phyloP scores from a whole-genome alignment of 1,140 invertebrate genomes.

The Anthonomus grandis region DNA sequence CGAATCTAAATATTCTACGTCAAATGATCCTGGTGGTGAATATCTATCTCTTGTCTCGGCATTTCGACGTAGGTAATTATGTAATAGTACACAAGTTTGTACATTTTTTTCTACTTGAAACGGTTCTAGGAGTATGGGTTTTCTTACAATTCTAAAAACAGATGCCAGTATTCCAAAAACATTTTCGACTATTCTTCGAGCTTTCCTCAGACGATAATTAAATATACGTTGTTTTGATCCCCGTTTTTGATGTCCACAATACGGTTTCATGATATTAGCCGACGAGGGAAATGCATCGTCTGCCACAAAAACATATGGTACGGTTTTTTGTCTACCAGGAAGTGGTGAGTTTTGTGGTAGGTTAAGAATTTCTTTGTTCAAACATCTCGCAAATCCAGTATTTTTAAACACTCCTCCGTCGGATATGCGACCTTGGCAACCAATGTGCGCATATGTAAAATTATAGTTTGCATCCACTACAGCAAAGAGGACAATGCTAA shows the following conservation, averaged over 20 bases:
- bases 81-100: no score
- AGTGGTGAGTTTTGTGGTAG: constrained; percentile 20
- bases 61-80: no score
- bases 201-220: constrained; percentile 14
- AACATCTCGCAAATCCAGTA: constrained; percentile 27
- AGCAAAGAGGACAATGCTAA: constrained; percentile 54
- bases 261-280: constrained; percentile 20
- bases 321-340: constrained; percentile 1
- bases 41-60: no score
- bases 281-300: constrained; percentile 15
- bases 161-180: no score
- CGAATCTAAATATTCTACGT: no score
- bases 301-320: constrained; percentile 18
- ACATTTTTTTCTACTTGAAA: no score
- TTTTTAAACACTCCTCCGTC: constrained; percentile 47
- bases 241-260: constrained; percentile 6
- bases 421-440: constrained; percentile 47
- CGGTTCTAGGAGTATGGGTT: no score
- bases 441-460: constrained; percentile 50
- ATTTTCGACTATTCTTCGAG: no score
- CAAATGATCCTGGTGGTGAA: no score
- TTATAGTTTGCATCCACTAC: constrained; percentile 52
- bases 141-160: no score
- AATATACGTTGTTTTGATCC: constrained; percentile 16
- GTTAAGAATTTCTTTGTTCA: constrained; percentile 30